Evolutionary conservation across 1,140 invertebrate species (phyloP).

Genomic region (Drosophila busckii): DNA sequence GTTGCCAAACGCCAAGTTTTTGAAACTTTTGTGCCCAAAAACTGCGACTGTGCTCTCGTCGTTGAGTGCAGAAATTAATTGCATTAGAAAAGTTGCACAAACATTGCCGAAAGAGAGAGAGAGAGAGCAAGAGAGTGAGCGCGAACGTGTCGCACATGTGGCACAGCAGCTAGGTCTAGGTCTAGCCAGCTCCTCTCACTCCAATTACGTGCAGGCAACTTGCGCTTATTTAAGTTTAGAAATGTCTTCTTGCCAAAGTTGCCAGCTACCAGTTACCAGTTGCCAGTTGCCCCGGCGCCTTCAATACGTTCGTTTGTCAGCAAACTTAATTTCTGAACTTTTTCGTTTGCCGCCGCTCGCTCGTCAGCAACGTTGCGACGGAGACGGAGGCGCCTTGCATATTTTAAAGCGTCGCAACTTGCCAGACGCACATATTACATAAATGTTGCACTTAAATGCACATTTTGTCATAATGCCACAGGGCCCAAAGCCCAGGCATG

Average conservation of each 20-base stretch:
- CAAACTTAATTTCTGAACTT: constrained; percentile 77
- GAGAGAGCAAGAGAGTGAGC: no score
- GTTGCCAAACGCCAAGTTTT: constrained; percentile 45
- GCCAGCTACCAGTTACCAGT: constrained; percentile 3
- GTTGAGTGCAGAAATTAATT: constrained; percentile 76
- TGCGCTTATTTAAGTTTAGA: constrained; percentile 75
- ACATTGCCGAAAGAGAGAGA: background rate
- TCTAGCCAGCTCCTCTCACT: no score
- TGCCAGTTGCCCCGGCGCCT: background rate
- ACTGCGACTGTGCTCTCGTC: constrained; percentile 15
- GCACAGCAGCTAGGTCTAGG: constrained; percentile 25
- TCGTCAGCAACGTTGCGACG: constrained; percentile 49
- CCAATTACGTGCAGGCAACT: no score
- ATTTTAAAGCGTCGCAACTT: constrained; percentile 66
- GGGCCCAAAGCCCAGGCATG: constrained; percentile 17
- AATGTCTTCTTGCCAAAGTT: constrained; percentile 66
- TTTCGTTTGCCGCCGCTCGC: constrained; percentile 30
- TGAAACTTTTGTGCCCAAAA: constrained; percentile 47
- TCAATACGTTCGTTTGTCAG: constrained; percentile 69
- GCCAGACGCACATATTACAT: constrained; percentile 74
- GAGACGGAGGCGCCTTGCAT: constrained; percentile 49
- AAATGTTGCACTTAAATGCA: constrained; percentile 75
- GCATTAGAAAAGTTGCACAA: constrained; percentile 72
- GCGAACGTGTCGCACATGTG: constrained; percentile 70
- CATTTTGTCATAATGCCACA: constrained; percentile 65